Conservation (phyloP, 2,888 invertebrate species). For the Mesodorylaimus sp. region DNA sequence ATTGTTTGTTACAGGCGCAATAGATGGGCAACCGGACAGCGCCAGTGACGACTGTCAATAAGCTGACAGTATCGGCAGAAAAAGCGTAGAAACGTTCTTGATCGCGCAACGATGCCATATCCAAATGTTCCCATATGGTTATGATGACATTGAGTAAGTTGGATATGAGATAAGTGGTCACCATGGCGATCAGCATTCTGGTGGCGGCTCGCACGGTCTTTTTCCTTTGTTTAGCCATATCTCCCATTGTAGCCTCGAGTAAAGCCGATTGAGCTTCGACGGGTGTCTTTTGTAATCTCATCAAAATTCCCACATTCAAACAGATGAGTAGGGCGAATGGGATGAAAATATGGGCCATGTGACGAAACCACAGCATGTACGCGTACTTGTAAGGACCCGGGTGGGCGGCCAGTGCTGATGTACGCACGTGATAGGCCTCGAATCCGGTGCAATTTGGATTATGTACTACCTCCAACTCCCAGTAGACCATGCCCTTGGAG, state of each 20-base stretch:
- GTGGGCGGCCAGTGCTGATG: not conserved
- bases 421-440: conserved; percentile 1
- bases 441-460: conserved; percentile 1
- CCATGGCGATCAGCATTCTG: not conserved
- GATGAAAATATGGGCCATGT: conserved; percentile 3
- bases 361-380: not conserved
- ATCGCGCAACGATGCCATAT: too few species aligned
- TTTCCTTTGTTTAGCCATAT: not conserved
- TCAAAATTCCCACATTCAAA: conserved; percentile 5
- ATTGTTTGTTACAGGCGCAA: too few species aligned
- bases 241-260: not conserved
- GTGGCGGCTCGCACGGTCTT: not conserved
- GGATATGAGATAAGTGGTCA: not conserved
- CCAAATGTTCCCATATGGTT: not conserved
- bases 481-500: not conserved
- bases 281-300: too few species aligned
- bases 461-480: conserved; percentile 4
- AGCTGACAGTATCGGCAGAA: too few species aligned
- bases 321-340: conserved; percentile 1
- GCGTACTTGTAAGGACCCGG: not conserved
- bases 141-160: not conserved
- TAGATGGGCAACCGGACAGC: too few species aligned
- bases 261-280: not conserved
- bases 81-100: too few species aligned
- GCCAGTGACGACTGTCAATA: too few species aligned